These are phyloP conservation scores for Ferrisia virgata DNA, from an alignment of 2,888 invertebrate genomes.

Conservation along the genomic window DNA sequence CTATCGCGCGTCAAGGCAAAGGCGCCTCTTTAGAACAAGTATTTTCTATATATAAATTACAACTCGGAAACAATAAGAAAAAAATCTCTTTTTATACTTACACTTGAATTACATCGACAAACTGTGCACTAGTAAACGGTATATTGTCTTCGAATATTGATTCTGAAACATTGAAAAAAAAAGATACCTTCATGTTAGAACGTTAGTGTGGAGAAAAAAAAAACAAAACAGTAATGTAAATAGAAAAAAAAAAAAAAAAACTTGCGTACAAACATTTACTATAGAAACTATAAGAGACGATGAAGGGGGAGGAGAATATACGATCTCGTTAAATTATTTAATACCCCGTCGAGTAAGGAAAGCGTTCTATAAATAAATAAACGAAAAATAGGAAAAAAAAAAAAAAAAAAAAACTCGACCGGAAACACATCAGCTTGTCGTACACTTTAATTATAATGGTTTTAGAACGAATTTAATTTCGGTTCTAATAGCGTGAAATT, in stretches of 20 bases:
- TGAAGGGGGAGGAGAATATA: background rate
- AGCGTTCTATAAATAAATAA: slow-evolving; percentile 28
- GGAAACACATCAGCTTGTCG: slow-evolving; percentile 23
- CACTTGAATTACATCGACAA: background rate
- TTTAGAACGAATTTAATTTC: slow-evolving; percentile 17
- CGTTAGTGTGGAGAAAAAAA: no score
- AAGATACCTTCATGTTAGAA: background rate
- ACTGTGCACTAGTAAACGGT: background rate
- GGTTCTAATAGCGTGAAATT: background rate
- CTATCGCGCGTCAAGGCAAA: background rate
- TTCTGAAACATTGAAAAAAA: background rate
- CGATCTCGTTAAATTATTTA: slow-evolving; percentile 13
- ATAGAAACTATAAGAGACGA: background rate
- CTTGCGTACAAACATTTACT: no score
- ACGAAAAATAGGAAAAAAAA: no score
- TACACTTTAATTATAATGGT: slow-evolving; percentile 23
- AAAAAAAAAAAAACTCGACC: slow-evolving; percentile 24
- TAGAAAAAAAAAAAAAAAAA: background rate
- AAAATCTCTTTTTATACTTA: background rate
- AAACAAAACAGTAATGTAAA: no score
- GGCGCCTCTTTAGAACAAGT: background rate
- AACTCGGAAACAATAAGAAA: no score
- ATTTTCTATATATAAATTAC: background rate
- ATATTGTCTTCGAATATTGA: background rate
- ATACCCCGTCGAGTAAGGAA: background rate